Evolutionary conservation across 2,888 invertebrate species (phyloP), one percentile per base, ranked within the genome.

Genomic region (Drosophila histrio): DNA sequence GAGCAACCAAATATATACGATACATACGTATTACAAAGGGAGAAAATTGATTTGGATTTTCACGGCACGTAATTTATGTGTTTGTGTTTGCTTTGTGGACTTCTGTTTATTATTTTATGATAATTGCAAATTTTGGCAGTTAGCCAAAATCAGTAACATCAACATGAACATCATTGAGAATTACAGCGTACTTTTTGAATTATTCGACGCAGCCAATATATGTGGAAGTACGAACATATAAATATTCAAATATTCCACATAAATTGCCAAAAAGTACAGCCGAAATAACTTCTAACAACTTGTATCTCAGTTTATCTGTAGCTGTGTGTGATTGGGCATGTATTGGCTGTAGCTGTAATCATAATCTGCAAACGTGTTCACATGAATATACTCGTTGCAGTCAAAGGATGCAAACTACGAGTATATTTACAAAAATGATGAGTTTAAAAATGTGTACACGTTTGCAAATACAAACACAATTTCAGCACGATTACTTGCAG

Each of bases 331-430:
- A 13, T 9, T 34, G 28, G n/a, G 8, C 15, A 38, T 50, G 38
- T 21, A 15, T 13, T 28, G 3, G 19, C 21, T n/a, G 26, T 36
- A 15, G 32, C 49, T 57, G 71, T 63, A 86, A 86, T 83, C 77
- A 84, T 84, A 84, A 85, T 73, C 65, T 64, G 71, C 49, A 49
- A 67, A 80, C 85, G 79, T 81, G 76, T 53, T 34, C 28, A 57
- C 59, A 47, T 59, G 43, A 39, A 57, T 73, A 39, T 47, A 21
- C 46, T 39, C 43, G 59, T 50, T 58, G 61, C 71, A 39, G 52
- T 28, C 58, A 60, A 63, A 43, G 59, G 53, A 63, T 62, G 57
- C 44, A 70, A 70, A 11, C 67, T 60, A 63, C 52, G n/a, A n/a
- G n/a, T n/a, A n/a, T n/a, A 56, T 47, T 56, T 28, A 21, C 56